A percentile compares a stretch with the other conserved stretches of the same genome.
Evolutionary conservation across 2,888 invertebrate species (phyloP).

Genomic region (Sicus ferrugineus): DNA sequence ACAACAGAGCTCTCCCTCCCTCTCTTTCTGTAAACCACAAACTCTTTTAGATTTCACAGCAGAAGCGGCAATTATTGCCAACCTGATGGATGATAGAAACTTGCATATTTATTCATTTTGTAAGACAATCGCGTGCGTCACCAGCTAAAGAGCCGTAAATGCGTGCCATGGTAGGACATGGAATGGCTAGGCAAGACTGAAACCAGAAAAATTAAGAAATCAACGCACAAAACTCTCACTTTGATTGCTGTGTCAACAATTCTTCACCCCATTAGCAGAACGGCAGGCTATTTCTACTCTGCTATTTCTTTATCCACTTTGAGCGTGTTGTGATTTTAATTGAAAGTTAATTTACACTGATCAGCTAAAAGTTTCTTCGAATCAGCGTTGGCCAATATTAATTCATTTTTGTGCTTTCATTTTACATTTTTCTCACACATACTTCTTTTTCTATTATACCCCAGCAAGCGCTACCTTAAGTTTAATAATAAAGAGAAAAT

Average conservation of each 20-base stretch:
- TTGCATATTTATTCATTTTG: background rate
- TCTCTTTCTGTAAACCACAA: background rate
- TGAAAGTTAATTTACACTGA: slow-evolving; percentile 3
- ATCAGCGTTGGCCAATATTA: background rate
- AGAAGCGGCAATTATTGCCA: background rate
- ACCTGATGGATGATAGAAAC: background rate
- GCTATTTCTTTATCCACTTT: background rate
- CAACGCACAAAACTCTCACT: background rate
- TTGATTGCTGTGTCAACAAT: background rate
- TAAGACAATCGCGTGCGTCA: slow-evolving; percentile 4
- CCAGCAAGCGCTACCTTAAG: background rate
- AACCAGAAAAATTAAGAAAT: background rate
- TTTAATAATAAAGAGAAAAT: background rate
- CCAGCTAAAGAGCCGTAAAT: background rate
- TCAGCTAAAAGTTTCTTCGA: background rate
- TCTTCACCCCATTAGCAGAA: no score
- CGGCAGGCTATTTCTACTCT: no score
- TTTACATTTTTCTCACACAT: no score
- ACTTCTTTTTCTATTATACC: background rate
- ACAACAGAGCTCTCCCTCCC: background rate
- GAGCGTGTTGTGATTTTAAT: background rate
- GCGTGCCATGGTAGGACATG: no score
- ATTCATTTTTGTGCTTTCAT: background rate
- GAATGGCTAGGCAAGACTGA: no score
- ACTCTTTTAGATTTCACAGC: no score